phyloP scores from a whole-genome alignment of 2,888 invertebrate genomes.

The Nemotelus nigrinus region DNA sequence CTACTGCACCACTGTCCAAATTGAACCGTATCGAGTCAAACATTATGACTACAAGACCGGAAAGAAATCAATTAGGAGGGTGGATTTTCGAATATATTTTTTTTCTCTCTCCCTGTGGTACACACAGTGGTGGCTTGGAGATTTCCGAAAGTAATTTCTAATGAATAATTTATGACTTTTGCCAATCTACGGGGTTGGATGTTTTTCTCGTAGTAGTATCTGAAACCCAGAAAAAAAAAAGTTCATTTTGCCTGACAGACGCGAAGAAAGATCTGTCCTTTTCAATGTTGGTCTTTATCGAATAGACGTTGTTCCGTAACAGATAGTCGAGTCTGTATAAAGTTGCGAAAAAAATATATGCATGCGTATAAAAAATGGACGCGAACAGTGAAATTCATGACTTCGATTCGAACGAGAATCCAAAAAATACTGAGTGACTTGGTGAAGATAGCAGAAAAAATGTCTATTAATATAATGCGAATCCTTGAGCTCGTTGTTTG shows the following conservation, averaged over 20 bases:
- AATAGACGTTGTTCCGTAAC: conserved; percentile 11
- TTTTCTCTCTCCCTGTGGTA: neutral
- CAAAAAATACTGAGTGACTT: conserved; percentile 16
- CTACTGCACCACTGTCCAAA: neutral
- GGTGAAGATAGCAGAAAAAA: conserved; percentile 15
- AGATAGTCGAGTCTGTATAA: neutral
- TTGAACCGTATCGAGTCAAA: neutral
- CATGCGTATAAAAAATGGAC: neutral
- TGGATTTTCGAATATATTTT: conserved; percentile 23
- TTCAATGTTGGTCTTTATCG: neutral
- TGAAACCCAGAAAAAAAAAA: neutral
- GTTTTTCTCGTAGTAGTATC: conserved; percentile 10
- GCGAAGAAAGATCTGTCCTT: conserved; percentile 13
- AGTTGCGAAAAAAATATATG: neutral
- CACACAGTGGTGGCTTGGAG: conserved; percentile 16
- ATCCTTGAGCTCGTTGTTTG: conserved; percentile 40
- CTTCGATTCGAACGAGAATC: conserved; percentile 13
- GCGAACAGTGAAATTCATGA: conserved; percentile 30
- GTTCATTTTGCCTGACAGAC: neutral
- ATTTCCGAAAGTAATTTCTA: conserved; percentile 44
- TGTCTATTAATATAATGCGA: conserved; percentile 37
- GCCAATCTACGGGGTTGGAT: conserved; percentile 41
- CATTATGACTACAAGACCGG: conserved; percentile 12
- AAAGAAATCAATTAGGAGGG: conserved; percentile 44
- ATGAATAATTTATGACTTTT: conserved; percentile 44